phyloP scores from a whole-genome alignment of 2,113 vertebrate genomes.

The Laticauda colubrina region DNA sequence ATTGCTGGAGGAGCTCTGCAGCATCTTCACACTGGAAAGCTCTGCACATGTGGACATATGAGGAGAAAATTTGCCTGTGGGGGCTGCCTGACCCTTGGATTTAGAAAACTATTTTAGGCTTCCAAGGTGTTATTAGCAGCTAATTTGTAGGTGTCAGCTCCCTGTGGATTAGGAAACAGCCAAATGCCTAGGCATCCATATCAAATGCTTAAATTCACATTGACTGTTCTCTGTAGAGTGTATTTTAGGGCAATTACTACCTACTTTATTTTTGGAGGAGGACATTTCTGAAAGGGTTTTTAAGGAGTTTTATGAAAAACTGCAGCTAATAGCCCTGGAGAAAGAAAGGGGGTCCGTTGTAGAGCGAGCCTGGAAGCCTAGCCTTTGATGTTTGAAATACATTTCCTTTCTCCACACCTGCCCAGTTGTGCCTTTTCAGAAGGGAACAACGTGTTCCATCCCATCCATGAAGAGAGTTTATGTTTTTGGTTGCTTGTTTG shows the following conservation, averaged over 20 bases:
- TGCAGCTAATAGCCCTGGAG: neutral
- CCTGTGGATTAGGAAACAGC: neutral
- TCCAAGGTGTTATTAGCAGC: neutral
- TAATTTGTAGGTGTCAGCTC: conserved; percentile 14
- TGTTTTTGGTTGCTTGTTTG: neutral
- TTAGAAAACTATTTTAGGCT: neutral
- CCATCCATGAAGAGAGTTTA: neutral
- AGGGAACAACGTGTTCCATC: neutral
- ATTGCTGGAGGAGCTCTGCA: neutral
- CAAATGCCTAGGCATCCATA: neutral
- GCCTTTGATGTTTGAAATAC: neutral
- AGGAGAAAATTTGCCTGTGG: neutral
- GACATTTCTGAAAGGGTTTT: neutral
- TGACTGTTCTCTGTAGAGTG: neutral
- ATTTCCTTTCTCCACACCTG: neutral
- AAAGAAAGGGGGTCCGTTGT: neutral
- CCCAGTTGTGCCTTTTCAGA: neutral
- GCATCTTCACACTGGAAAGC: neutral
- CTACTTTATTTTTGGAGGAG: neutral
- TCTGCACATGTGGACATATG: neutral
- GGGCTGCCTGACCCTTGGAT: neutral
- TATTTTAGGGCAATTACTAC: neutral
- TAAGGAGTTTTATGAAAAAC: neutral
- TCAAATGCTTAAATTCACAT: neutral
- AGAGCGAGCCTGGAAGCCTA: neutral